phyloP scores from a whole-genome alignment of 2,888 invertebrate genomes.

The Acholoe squamosa region DNA sequence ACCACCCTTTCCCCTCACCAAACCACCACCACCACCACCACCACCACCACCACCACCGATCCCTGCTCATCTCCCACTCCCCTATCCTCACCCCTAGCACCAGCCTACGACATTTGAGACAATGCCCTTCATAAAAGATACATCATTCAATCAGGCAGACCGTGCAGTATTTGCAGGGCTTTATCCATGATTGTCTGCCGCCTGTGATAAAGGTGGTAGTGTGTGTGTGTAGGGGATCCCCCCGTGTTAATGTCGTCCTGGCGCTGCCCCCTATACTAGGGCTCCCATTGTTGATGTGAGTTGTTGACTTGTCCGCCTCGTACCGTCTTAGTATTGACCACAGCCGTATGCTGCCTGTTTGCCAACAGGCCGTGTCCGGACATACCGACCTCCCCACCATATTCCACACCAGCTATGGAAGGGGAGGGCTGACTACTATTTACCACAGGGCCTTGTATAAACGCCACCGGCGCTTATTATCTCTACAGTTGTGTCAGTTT shows the following conservation, averaged over 20 bases:
- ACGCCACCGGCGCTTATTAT: too few relatives aligned
- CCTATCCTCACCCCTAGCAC: not conserved
- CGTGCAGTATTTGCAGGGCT: not conserved
- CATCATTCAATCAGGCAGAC: slow-evolving; percentile 10
- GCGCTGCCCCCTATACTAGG: too few relatives aligned
- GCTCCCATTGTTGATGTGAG: not conserved
- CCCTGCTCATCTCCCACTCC: not conserved
- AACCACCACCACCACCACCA: too few relatives aligned
- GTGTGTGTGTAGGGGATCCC: too few relatives aligned
- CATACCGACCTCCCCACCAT: not conserved
- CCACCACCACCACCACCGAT: too few relatives aligned
- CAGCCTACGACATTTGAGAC: slow-evolving; percentile 15
- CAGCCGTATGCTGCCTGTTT: not conserved
- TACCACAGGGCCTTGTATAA: too few relatives aligned
- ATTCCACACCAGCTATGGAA: too few relatives aligned
- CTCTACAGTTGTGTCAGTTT: too few relatives aligned
- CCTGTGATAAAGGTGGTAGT: not conserved
- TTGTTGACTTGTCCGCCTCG: not conserved
- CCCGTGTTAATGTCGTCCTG: too few relatives aligned
- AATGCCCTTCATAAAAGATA: slow-evolving; percentile 33
- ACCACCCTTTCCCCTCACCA: too few relatives aligned
- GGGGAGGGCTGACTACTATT: too few relatives aligned
- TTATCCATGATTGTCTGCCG: not conserved
- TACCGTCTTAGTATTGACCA: not conserved
- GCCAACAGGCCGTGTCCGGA: not conserved